These are phyloP conservation scores for Drosophila gunungcola DNA, from an alignment of 1,140 invertebrate genomes.

Conservation along the genomic window DNA sequence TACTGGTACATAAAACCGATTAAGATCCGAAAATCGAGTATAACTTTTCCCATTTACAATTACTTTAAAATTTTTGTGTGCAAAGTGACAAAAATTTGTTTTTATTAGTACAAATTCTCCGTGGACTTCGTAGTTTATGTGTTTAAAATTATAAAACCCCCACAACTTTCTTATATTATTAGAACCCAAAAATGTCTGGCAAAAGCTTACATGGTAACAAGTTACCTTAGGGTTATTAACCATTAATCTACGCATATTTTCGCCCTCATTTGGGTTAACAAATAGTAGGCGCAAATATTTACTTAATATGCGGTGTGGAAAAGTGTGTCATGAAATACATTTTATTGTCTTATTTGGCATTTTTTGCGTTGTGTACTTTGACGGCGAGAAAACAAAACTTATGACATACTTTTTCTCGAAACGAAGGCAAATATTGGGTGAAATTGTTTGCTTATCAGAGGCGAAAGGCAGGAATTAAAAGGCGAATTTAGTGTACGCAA, in stretches of 20 bases:
- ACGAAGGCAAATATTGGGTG: conserved; percentile 53
- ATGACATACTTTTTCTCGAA: conserved; percentile 58
- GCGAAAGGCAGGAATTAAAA: conserved; percentile 10
- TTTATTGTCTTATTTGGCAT: conserved; percentile 58
- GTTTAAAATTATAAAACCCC: too few species aligned
- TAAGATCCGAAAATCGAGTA: too few species aligned
- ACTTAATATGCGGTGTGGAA: conserved; percentile 44
- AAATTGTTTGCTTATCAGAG: conserved; percentile 45
- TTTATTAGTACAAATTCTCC: too few species aligned
- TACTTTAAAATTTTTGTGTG: too few species aligned
- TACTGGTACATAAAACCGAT: too few species aligned
- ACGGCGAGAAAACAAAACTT: conserved; percentile 47
- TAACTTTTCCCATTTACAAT: too few species aligned
- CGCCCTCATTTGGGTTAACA: conserved; percentile 32
- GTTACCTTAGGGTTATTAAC: conserved; percentile 12
- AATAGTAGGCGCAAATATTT: conserved; percentile 51
- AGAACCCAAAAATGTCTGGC: conserved; percentile 6
- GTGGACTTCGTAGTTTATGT: too few species aligned
- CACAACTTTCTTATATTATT: background rate
- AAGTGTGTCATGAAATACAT: conserved; percentile 61
- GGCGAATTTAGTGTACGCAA: conserved; percentile 12
- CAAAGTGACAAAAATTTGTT: too few species aligned
- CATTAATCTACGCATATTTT: conserved; percentile 25
- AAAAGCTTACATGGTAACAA: conserved; percentile 13
- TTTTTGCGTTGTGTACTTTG: conserved; percentile 33